Evolutionary conservation across 2,113 vertebrate genomes (phyloP).

Genomic region (Mobula hypostoma): DNA sequence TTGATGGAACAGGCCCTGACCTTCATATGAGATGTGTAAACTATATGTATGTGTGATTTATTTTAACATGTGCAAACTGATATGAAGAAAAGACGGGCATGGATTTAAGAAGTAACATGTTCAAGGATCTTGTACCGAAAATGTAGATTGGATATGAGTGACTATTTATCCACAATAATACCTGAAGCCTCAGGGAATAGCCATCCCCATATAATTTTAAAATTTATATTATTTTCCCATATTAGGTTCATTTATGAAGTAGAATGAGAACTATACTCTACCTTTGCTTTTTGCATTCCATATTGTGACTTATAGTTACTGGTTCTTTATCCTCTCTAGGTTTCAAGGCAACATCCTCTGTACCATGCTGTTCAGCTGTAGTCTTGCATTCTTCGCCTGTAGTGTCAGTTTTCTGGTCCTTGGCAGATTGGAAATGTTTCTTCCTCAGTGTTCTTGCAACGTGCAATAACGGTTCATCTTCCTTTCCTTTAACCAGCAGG

Average conservation of each 20-base stretch:
- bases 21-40: too few species aligned
- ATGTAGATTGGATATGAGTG: too few species aligned
- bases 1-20: too few species aligned
- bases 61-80: too few species aligned
- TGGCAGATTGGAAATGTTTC: neutral
- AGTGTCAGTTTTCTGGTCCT: neutral
- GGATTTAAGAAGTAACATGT: too few species aligned
- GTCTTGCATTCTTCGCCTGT: neutral
- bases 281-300: neutral
- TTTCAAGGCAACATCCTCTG: neutral
- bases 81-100: too few species aligned
- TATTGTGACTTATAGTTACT: neutral
- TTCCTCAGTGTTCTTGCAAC: neutral
- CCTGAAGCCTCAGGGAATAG: neutral
- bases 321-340: neutral
- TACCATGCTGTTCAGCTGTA: neutral
- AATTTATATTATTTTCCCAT: neutral
- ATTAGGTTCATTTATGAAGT: neutral
- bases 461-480: neutral
- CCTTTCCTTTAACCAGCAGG: neutral
- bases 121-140: too few species aligned
- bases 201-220: neutral
- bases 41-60: too few species aligned
- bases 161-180: neutral
- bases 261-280: neutral